Evolutionary conservation across 2,113 vertebrate genomes (phyloP), one percentile per base, ranked within the genome.

Genomic region (Formicarius rufipectus): DNA sequence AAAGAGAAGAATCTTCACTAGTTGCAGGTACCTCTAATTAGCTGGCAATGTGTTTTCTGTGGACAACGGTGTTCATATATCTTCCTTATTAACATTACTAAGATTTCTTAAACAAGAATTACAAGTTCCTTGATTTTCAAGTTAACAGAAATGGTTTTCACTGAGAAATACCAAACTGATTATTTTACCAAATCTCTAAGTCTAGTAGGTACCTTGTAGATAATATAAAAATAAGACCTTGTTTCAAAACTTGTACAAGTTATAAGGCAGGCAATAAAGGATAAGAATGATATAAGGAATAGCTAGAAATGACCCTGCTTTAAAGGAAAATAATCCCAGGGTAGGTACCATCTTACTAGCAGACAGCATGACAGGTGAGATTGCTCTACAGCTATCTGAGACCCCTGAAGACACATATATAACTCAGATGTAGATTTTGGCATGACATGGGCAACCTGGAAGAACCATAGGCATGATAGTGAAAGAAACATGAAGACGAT

Each of bases 401-500:
- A 44, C 7, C 40, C 19, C 12, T 64, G 33, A 80, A 83, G 35
- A 45, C 5, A 68, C 5, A 27, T 5, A 21, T 37, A 27, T 17
- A 69, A 58, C 25, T 76, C 53, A 71, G 40, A 78, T 37, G 13
- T 3, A 56, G 18, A 39, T 76, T 86, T 85, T 79, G 25, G 27
- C 6, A 22, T 64, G 37, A 44, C 9, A 20, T 8, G 10, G 16
- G 42, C 31, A 78, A 44, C 45, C 22, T 66, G 23, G 40, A 91
- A 56, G 12, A 63, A 66, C 6, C 2, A 1, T 6, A 33, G 17
- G 2, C 40, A 18, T 0, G 0, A 4, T 14, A 71, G n/a, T 27
- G 28, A 53, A 14, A 86, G 15, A 59, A 85, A 27, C 10, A 39
- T 7, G 18, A 66, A 76, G 30, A 72, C 56, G 20, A 9, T 33